These are phyloP conservation scores for Phyllotreta striolata DNA, from an alignment of 2,888 invertebrate genomes.

Conservation along the genomic window DNA sequence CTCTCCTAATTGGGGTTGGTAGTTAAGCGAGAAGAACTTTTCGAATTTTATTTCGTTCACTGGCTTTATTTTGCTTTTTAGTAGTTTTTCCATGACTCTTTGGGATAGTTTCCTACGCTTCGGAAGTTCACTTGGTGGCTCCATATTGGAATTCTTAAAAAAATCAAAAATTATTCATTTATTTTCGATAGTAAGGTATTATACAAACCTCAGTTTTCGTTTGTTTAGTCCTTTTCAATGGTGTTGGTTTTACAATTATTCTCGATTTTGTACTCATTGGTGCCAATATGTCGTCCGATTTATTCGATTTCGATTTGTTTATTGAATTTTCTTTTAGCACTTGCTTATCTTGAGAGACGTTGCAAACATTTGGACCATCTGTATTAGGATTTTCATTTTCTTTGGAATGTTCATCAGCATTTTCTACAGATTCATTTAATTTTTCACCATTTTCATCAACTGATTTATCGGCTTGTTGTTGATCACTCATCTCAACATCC, in stretches of 20 bases:
- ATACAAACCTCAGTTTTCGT: slow-evolving; percentile 16
- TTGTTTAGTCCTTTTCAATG: slow-evolving; percentile 20
- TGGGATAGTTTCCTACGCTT: slow-evolving; percentile 45
- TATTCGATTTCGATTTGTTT: background rate
- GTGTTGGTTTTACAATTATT: slow-evolving; percentile 15
- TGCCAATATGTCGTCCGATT: slow-evolving; percentile 5
- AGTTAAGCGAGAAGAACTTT: slow-evolving; percentile 47
- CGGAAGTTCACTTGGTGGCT: slow-evolving; percentile 23
- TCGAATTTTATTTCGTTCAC: slow-evolving; percentile 46
- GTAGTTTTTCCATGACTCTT: slow-evolving; percentile 43
- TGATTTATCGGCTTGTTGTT: background rate
- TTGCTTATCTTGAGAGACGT: background rate
- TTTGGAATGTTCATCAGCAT: background rate
- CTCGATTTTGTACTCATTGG: slow-evolving; percentile 20
- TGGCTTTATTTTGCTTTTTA: slow-evolving; percentile 39
- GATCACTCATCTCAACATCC: background rate
- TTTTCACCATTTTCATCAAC: background rate
- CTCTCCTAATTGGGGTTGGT: slow-evolving; percentile 48
- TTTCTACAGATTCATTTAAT: background rate
- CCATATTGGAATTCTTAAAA: slow-evolving; percentile 20
- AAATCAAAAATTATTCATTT: slow-evolving; percentile 22
- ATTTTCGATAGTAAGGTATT: background rate
- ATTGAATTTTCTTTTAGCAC: slow-evolving; percentile 24
- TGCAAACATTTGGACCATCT: slow-evolving; percentile 14
- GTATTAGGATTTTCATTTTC: background rate